Evolutionary conservation across 2,113 vertebrate species (phyloP).

Genomic region (Catharus fuscescens): DNA sequence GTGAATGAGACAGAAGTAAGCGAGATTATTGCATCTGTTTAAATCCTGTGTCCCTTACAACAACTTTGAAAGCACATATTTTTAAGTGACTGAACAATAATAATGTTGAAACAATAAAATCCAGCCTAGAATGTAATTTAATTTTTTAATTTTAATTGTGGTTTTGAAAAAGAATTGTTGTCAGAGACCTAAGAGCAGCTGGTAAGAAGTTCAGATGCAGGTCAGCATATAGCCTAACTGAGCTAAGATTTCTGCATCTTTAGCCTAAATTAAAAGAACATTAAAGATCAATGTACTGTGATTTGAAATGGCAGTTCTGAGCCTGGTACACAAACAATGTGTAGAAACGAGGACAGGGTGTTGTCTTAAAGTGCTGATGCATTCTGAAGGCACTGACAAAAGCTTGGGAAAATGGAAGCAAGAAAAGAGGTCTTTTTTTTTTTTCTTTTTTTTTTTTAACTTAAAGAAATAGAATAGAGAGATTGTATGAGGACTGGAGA

Average conservation of each 20-base stretch:
- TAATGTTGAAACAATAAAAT: slow-evolving; percentile 51
- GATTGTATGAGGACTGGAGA: background rate
- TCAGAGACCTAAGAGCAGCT: slow-evolving; percentile 45
- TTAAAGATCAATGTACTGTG: slow-evolving; percentile 73
- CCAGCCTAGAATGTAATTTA: background rate
- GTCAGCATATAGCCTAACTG: slow-evolving; percentile 70
- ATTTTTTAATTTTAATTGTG: background rate
- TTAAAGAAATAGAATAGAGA: background rate
- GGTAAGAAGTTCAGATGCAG: slow-evolving; percentile 77
- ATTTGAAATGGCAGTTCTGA: slow-evolving; percentile 78
- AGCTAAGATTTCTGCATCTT: slow-evolving; percentile 72
- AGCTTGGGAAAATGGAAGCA: slow-evolving; percentile 53
- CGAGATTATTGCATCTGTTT: slow-evolving; percentile 37
- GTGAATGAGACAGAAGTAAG: slow-evolving; percentile 36
- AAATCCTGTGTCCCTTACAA: background rate
- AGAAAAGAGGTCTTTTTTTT: background rate
- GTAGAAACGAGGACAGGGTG: slow-evolving; percentile 73
- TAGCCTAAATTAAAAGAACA: slow-evolving; percentile 75
- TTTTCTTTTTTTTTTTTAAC: too few relatives aligned
- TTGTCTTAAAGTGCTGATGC: slow-evolving; percentile 69
- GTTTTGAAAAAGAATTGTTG: background rate
- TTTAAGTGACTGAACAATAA: background rate
- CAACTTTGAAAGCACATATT: slow-evolving; percentile 7
- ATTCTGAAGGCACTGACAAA: slow-evolving; percentile 74
- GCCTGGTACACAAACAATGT: slow-evolving; percentile 66